Evolutionary conservation across 2,888 invertebrate genomes (phyloP), one percentile per base, ranked within the genome.

Genomic region (Eupithecia dodoneata): DNA sequence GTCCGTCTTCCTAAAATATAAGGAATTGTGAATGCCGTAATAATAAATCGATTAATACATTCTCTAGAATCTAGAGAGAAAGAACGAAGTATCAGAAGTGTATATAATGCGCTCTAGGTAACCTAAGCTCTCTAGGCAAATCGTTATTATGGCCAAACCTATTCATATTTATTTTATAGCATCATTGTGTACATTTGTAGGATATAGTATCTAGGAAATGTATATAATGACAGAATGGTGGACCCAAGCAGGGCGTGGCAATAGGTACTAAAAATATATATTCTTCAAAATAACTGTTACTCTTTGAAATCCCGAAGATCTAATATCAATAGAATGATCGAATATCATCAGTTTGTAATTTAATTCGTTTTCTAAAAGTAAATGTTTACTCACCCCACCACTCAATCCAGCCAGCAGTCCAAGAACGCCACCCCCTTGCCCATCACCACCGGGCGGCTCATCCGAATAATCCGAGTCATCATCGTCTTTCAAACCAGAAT

Each of bases 391-490:
- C 89, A 94, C 95, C 52, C 92, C 93, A 6, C 95, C 95, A 81
- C 95, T 95, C 6, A 95, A 85, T 74, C 94, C 93, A 71, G 94
- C 94, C 3, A 95, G 82, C 0, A 95, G 81, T 5, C 95, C 95
- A 55, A 95, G 86, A 75, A 95, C 83, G 0, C 95, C 95, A 12
- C 95, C 95, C 13, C 95, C 95, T 74, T 92, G 89, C 0, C 95
- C 95, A 74, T 95, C 95, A 2, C 94, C 94, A 41, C 87, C 91
- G 0, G 92, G 91, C 0, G 92, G 92, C 80, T 95, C 95, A 78
- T 95, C 93, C n/a, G 81, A 81, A 55, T 88, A 91, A 82, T 93
- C 92, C 49, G 90, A 89, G 77, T 88, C 86, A 63, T 88, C 85
- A 13, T 88, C 85, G 76, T 85, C 87, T 3, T 70, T 72, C 13